phyloP scores from a whole-genome alignment of 2,888 invertebrate genomes.

The Eristalinus sepulchralis region DNA sequence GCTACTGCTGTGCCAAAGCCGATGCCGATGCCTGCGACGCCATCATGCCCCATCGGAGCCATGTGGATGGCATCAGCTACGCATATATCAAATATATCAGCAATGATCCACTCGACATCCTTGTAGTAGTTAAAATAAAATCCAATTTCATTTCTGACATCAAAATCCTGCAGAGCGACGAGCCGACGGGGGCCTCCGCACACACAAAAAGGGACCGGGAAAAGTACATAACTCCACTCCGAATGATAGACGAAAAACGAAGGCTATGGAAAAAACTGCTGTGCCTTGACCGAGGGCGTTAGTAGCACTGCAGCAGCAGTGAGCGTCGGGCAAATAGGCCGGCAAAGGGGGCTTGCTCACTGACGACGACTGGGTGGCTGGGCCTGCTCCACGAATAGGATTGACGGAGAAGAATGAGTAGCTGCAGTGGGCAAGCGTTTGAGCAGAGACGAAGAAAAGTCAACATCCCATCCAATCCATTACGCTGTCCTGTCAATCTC shows the following conservation, averaged over 20 bases:
- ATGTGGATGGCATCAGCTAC: slow-evolving; percentile 60
- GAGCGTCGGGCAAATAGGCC: not conserved
- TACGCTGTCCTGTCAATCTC: slow-evolving; percentile 67
- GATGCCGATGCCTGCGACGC: not conserved
- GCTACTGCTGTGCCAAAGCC: not conserved
- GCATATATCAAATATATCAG: slow-evolving; percentile 71
- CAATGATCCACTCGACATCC: slow-evolving; percentile 69
- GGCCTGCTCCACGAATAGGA: slow-evolving; percentile 14
- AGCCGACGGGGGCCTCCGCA: slow-evolving; percentile 1
- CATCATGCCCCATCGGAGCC: slow-evolving; percentile 18
- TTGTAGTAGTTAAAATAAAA: slow-evolving; percentile 72
- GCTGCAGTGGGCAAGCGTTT: slow-evolving; percentile 20
- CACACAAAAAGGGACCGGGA: slow-evolving; percentile 4
- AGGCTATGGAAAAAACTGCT: not conserved
- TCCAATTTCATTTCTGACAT: slow-evolving; percentile 72
- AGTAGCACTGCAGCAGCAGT: slow-evolving; percentile 43
- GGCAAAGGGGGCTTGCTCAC: not conserved
- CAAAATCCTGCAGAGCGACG: slow-evolving; percentile 53
- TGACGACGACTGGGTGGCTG: not conserved
- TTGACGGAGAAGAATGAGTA: slow-evolving; percentile 48
- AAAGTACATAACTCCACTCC: slow-evolving; percentile 21
- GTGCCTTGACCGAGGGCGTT: slow-evolving; percentile 60
- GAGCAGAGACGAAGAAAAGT: slow-evolving; percentile 49
- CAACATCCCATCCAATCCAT: slow-evolving; percentile 68
- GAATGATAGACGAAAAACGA: slow-evolving; percentile 23